Base-by-base conservation (phyloP, 2,113 vertebrate genomes). In the Gavia stellata region DNA sequence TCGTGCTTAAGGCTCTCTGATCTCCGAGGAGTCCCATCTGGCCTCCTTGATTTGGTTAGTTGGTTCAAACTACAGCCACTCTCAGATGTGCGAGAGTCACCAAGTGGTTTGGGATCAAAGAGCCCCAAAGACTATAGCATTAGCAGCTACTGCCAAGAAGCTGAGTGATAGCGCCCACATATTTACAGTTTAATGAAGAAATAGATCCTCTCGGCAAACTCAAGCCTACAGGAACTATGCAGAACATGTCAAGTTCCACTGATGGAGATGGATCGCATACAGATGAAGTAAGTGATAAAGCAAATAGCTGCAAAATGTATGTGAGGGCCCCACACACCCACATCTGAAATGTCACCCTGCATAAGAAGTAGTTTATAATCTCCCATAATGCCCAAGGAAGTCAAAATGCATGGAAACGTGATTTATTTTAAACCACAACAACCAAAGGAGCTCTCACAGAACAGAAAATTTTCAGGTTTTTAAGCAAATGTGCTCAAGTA, bases 211-310 rank as follows among this genome's bases (percentile, higher is more conserved):
- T 49, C 5, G 0, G 80, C 53, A 88, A 75, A 65, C 45, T 10
- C 1, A 42, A 96, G 63, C 59, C 33, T 40, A 59, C 50, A 92
- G 80, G 75, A 92, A 50, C 44, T 81, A 66, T 1, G 1, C 33
- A 78, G 77, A 92, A 83, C n/a, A 7, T 25, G 83, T 80, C 47
- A 81, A 42, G 80, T 63, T 74, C 86, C 50, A 38, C 72, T 74
- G 75, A 86, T 38, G 36, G 86, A 65, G 86, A 78, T 1, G 7
- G 88, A 94, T 92, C 25, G 0, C 58, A 65, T 40, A 49, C 23
- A 92, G 58, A 92, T 88, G 92, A 95, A 92, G 90, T 42, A 84
- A 93, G 75, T 13, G 88, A 92, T n/a, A 86, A 93, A 92, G 29
- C 62, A 95, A 92, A 88, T 79, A 92, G 80, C 63, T 81, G 25